Evolutionary conservation across 1,140 invertebrate species (phyloP).

Genomic region (Carposina sasakii): DNA sequence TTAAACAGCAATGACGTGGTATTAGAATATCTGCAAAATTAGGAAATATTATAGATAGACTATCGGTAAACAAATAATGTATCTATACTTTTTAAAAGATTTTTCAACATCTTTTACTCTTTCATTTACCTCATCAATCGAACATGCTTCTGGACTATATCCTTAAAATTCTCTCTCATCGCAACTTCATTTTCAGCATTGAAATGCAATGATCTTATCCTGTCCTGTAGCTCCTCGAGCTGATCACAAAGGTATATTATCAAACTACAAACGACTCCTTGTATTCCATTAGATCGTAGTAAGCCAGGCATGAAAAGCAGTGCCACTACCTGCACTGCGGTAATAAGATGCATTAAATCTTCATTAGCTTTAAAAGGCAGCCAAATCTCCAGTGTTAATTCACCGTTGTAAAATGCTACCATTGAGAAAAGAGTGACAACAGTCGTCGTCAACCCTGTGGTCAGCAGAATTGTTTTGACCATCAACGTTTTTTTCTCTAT

Average conservation of each 20-base stretch:
- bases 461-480: conserved; percentile 31
- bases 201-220: conserved; percentile 35
- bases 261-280: conserved; percentile 50
- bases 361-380: conserved; percentile 49
- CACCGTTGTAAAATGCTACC: conserved; percentile 35
- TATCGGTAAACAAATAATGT: neutral
- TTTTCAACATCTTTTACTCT: neutral
- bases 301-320: conserved; percentile 35
- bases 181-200: conserved; percentile 22
- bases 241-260: conserved; percentile 60
- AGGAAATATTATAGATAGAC: conserved; percentile 2
- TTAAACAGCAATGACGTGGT: conserved; percentile 42
- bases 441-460: conserved; percentile 28
- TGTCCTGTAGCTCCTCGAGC: conserved; percentile 38
- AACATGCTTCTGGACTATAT: conserved; percentile 49
- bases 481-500: conserved; percentile 36
- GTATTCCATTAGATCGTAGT: conserved; percentile 45
- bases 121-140: conserved; percentile 46
- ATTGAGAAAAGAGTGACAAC: conserved; percentile 32
- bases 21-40: conserved; percentile 49
- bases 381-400: conserved; percentile 49
- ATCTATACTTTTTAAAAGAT: neutral
- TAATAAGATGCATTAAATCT: conserved; percentile 33
- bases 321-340: conserved; percentile 37
- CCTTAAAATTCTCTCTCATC: conserved; percentile 37